phyloP scores from a whole-genome alignment of 2,888 invertebrate genomes.

The Megamerina dolium region DNA sequence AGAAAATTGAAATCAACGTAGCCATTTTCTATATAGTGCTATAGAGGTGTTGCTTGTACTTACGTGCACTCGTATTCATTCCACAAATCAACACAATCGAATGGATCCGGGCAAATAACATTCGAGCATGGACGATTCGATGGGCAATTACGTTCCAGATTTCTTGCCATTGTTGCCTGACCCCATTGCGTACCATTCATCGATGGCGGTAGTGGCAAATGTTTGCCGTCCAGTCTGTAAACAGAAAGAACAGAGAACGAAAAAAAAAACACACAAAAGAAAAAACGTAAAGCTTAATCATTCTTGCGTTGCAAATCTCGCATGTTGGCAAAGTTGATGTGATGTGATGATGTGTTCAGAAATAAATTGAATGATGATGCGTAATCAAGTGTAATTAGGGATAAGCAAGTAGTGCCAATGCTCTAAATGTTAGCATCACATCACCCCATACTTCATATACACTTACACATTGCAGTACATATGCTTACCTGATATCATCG shows the following conservation, averaged over 20 bases:
- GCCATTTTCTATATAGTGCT: too few species aligned
- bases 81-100: constrained; percentile 94
- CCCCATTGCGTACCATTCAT: constrained; percentile 95
- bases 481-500: constrained; percentile 53
- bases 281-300: neutral
- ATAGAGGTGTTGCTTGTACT: constrained; percentile 52
- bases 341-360: too few species aligned
- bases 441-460: too few species aligned
- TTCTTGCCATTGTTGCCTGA: constrained; percentile 87
- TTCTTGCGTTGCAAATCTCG: too few species aligned
- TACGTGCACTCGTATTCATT: constrained; percentile 98
- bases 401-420: too few species aligned
- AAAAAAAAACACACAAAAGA: neutral
- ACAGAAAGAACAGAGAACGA: constrained; percentile 1
- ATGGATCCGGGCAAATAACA: constrained; percentile 89
- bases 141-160: constrained; percentile 86
- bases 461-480: neutral
- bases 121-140: constrained; percentile 92
- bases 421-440: too few species aligned
- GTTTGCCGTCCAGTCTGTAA: constrained; percentile 80
- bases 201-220: constrained; percentile 85
- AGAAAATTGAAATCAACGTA: too few species aligned
- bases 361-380: too few species aligned
- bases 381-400: too few species aligned
- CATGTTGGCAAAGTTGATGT: too few species aligned